Evolutionary conservation across 1,140 invertebrate species (phyloP).

Genomic region (Archegozetes longisetosus): DNA sequence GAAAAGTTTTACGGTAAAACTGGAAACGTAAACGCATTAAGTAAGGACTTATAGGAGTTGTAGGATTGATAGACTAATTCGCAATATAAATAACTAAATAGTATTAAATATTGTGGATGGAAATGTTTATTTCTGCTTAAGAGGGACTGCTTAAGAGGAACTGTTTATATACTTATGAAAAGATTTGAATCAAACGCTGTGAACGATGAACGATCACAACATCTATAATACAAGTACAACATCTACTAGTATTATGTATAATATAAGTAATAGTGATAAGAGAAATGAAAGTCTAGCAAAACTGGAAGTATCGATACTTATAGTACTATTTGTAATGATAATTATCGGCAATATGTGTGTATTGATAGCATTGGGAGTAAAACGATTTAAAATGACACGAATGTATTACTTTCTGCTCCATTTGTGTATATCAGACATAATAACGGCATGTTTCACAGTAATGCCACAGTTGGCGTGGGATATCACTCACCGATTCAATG

Average conservation of each 20-base stretch:
- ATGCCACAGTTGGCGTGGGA: constrained; percentile 55
- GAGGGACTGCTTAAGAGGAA: no score
- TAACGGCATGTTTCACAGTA: constrained; percentile 50
- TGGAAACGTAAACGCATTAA: no score
- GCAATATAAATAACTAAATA: no score
- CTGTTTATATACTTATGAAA: no score
- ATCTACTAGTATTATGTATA: not conserved
- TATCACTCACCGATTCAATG: constrained; percentile 42
- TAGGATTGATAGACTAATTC: no score
- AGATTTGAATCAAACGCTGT: no score
- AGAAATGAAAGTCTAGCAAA: constrained; percentile 3
- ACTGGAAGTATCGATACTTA: constrained; percentile 1
- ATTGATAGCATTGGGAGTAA: constrained; percentile 36
- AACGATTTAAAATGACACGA: constrained; percentile 41
- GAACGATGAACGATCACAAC: no score
- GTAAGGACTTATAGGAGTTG: no score
- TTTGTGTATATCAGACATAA: constrained; percentile 49
- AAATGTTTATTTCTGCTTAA: no score
- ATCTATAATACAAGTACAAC: no score
- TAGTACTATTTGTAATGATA: constrained; percentile 10
- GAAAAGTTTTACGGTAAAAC: no score
- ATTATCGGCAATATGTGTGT: constrained; percentile 42
- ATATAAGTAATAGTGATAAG: not conserved
- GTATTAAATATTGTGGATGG: no score
- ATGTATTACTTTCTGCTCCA: constrained; percentile 61